A percentile compares a stretch with the other conserved stretches of the same genome.
Conservation (phyloP, 2,113 vertebrate species). For the Empidonax alnorum region DNA sequence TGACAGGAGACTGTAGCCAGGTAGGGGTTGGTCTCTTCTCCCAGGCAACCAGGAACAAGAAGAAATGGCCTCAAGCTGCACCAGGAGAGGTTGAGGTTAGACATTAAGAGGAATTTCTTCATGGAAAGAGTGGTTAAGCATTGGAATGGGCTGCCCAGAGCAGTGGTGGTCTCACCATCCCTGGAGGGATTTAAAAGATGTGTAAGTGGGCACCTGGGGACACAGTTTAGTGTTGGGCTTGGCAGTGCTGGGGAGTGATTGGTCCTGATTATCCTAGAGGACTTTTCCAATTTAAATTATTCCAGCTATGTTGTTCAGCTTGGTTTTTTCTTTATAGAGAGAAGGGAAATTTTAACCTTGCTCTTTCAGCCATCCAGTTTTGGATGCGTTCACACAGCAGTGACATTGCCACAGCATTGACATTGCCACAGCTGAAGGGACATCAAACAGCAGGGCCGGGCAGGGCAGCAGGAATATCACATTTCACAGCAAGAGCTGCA, state of each 20-base stretch:
- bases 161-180: not conserved
- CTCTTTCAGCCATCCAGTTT: not conserved
- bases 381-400: not conserved
- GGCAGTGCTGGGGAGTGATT: not conserved
- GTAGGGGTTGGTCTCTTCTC: rapidly evolving
- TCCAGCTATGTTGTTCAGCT: not conserved
- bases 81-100: not conserved
- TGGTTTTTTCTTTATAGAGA: not conserved
- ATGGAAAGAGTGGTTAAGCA: no score
- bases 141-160: not conserved
- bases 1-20: not conserved
- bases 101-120: not conserved
- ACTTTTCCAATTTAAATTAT: not conserved
- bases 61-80: rapidly evolving
- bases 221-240: not conserved
- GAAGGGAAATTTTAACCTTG: not conserved
- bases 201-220: not conserved
- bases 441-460: not conserved
- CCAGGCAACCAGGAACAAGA: not conserved
- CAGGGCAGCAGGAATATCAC: not conserved
- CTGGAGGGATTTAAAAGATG: not conserved
- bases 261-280: rapidly evolving
- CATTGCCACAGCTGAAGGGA: not conserved
- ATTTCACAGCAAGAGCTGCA: not conserved
- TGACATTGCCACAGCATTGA: not conserved